Conservation (phyloP, 2,888 invertebrate genomes). For the Meiosimyza decipiens region DNA sequence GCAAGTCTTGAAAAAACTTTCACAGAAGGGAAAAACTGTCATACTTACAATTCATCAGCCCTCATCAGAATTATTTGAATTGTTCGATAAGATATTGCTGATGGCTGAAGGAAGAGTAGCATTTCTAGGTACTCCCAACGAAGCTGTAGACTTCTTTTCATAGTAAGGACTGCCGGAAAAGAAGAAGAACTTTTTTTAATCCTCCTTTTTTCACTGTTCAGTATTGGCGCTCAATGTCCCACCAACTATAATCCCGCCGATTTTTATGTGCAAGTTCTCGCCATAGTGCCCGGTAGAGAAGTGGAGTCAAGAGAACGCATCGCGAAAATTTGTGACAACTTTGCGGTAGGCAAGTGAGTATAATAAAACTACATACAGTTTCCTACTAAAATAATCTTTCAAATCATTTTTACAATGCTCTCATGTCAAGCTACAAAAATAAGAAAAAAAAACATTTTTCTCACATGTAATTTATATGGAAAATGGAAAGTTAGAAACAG, state of each 20-base stretch:
- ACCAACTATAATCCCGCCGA: slow-evolving; percentile 94
- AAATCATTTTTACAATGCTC: too few species aligned
- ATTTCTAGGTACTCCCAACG: slow-evolving; percentile 83
- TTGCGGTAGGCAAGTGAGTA: slow-evolving; percentile 65
- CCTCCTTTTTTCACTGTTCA: slow-evolving; percentile 59
- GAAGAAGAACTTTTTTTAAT: not conserved
- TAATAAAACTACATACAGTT: not conserved
- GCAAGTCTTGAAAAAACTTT: slow-evolving; percentile 79
- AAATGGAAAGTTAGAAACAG: too few species aligned
- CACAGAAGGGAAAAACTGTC: slow-evolving; percentile 87
- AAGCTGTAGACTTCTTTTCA: slow-evolving; percentile 83
- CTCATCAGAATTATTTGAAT: slow-evolving; percentile 87
- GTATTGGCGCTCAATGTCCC: slow-evolving; percentile 85
- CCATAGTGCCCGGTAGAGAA: slow-evolving; percentile 87
- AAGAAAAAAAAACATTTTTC: too few species aligned
- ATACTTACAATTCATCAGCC: slow-evolving; percentile 96
- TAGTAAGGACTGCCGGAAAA: slow-evolving; percentile 70
- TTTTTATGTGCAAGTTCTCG: slow-evolving; percentile 89
- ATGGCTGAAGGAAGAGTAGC: slow-evolving; percentile 94
- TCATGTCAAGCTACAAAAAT: too few species aligned
- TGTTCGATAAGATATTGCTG: slow-evolving; percentile 89
- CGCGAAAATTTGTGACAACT: slow-evolving; percentile 82
- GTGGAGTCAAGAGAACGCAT: slow-evolving; percentile 82
- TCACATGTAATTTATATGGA: too few species aligned
- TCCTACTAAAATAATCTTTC: too few species aligned